These are phyloP conservation scores for Thryonomys swinderianus DNA, from an alignment of 2,113 vertebrate genomes.

Conservation along the genomic window DNA sequence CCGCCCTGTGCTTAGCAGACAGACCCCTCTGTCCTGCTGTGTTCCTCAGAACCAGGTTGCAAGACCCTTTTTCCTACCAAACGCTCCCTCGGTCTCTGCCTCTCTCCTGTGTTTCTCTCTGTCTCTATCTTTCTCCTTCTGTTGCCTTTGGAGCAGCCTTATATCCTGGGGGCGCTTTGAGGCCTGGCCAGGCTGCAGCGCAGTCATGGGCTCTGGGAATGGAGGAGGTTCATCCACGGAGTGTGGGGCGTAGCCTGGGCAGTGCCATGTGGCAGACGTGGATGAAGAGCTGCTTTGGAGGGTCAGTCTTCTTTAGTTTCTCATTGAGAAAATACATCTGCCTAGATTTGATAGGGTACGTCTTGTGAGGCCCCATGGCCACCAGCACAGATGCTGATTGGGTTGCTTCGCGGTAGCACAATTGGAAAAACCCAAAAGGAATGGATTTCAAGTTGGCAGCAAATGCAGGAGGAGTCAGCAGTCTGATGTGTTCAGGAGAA, in stretches of 20 bases:
- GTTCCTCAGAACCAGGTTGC: neutral
- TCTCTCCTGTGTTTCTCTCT: neutral
- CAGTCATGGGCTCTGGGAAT: neutral
- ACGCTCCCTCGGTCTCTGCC: neutral
- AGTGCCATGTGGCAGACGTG: neutral
- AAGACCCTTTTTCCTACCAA: neutral
- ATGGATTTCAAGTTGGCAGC: conserved; percentile 48
- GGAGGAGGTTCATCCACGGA: neutral
- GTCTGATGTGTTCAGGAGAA: neutral
- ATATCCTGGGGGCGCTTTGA: neutral
- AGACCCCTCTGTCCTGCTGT: neutral
- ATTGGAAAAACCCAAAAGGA: neutral
- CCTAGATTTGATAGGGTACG: neutral
- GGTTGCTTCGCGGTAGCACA: neutral
- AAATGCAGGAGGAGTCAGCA: conserved; percentile 1
- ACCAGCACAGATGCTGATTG: neutral
- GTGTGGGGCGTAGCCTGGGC: too few species aligned
- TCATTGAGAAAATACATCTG: neutral
- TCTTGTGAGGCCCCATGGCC: neutral
- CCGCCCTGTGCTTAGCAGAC: neutral
- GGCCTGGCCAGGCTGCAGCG: neutral
- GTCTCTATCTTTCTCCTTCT: neutral
- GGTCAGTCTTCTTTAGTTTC: neutral
- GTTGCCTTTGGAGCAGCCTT: neutral
- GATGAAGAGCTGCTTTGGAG: neutral